phyloP scores from a whole-genome alignment of 2,797 vertebrate species.

The Spondyliosoma cantharus region DNA sequence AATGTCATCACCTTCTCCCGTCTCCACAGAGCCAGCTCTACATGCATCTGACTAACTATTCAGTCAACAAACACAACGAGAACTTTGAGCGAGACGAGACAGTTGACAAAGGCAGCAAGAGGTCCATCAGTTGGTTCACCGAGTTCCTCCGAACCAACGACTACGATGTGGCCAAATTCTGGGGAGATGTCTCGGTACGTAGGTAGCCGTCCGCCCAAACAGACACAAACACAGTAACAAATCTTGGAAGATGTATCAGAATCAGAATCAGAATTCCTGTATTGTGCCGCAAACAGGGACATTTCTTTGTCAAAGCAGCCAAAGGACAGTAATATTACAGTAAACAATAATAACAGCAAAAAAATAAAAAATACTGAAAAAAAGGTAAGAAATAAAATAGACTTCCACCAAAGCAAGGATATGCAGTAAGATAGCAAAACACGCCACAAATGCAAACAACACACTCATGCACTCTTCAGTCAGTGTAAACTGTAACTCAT shows the following conservation, averaged over 20 bases:
- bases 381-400: no score
- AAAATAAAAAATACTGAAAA: no score
- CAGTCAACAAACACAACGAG: slow-evolving; percentile 99
- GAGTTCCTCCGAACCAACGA: slow-evolving; percentile 95
- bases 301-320: no score
- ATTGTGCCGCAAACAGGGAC: no score
- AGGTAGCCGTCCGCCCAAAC: slow-evolving; percentile 33
- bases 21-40: slow-evolving; percentile 91
- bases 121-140: slow-evolving; percentile 98
- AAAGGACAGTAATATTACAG: no score
- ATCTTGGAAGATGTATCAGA: slow-evolving; percentile 14
- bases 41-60: slow-evolving; percentile 99
- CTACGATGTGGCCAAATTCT: slow-evolving; percentile 96
- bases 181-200: slow-evolving; percentile 98
- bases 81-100: slow-evolving; percentile 96
- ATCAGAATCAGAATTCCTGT: no score
- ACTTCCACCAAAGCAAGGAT: slow-evolving; percentile 33
- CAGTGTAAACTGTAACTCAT: slow-evolving; percentile 27
- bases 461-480: slow-evolving; percentile 26
- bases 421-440: slow-evolving; percentile 44
- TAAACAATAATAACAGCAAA: no score
- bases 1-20: background rate
- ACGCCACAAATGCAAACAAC: slow-evolving; percentile 48
- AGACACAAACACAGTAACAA: slow-evolving; percentile 32
- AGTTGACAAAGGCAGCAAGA: slow-evolving; percentile 96